A percentile compares a stretch with the other conserved stretches of the same genome.
Conservation (phyloP, 2,113 vertebrate genomes). For the Rhynchopsitta pachyrhyncha region DNA sequence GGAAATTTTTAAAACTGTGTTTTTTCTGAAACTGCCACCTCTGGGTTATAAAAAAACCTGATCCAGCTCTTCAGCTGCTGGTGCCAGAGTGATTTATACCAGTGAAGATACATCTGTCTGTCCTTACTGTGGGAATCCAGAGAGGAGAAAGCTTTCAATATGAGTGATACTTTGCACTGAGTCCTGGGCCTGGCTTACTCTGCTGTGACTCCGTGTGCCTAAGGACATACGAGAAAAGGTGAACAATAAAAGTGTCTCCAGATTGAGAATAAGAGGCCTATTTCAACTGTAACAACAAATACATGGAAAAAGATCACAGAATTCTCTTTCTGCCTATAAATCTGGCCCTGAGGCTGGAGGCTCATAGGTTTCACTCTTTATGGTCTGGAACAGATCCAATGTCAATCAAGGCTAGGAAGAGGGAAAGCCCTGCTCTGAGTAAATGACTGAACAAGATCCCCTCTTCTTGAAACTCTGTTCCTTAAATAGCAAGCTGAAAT, state of each 20-base stretch:
- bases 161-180: fast-evolving
- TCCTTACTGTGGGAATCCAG: neutral
- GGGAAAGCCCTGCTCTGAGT: neutral
- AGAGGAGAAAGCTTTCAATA: neutral
- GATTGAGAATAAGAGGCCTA: neutral
- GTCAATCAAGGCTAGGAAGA: conserved; percentile 26
- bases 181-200: neutral
- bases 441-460: neutral
- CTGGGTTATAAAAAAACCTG: neutral
- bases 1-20: neutral
- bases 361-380: conserved; percentile 30
- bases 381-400: conserved; percentile 18
- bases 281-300: conserved; percentile 2
- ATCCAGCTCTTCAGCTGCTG: neutral
- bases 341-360: conserved; percentile 23
- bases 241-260: conserved; percentile 26
- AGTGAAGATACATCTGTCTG: fast-evolving
- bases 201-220: neutral
- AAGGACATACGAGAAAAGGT: neutral
- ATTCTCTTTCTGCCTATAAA: conserved; percentile 51
- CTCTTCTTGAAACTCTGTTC: neutral
- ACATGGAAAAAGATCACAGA: conserved; percentile 57
- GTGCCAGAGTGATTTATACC: neutral
- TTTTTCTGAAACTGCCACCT: neutral
- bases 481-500: neutral